A percentile compares a stretch with the other conserved stretches of the same genome.
These are phyloP conservation scores for Phenacoccus solenopsis DNA, from an alignment of 1,140 invertebrate species.

Conservation along the genomic window DNA sequence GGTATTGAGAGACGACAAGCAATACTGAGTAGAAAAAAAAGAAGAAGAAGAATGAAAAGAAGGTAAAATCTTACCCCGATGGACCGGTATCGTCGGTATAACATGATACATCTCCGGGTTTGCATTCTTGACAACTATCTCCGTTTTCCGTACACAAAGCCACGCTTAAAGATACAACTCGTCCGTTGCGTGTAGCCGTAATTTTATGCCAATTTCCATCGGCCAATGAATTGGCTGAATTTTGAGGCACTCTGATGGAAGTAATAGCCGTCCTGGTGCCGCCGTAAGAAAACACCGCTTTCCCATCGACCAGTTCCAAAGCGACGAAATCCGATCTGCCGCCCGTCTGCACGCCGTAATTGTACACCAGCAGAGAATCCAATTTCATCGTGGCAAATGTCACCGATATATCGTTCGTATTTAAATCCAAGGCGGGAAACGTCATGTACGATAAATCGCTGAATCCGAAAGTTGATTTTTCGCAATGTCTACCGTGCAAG, in stretches of 20 bases:
- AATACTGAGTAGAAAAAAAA: background rate
- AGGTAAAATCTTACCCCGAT: conserved; percentile 50
- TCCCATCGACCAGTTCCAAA: conserved; percentile 69
- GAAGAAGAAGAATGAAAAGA: conserved; percentile 21
- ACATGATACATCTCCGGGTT: conserved; percentile 61
- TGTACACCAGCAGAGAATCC: conserved; percentile 75
- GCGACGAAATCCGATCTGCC: conserved; percentile 86
- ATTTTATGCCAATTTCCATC: conserved; percentile 86
- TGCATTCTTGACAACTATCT: conserved; percentile 71
- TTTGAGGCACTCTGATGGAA: conserved; percentile 49
- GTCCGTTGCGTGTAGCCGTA: conserved; percentile 75
- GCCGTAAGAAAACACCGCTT: conserved; percentile 77
- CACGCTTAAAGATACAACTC: conserved; percentile 71
- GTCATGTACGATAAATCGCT: conserved; percentile 77
- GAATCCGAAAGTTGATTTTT: conserved; percentile 79
- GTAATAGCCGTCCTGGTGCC: conserved; percentile 74
- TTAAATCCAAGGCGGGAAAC: conserved; percentile 68
- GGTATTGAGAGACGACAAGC: no score
- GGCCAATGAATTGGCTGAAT: conserved; percentile 43
- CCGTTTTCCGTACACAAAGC: conserved; percentile 68
- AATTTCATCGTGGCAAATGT: conserved; percentile 81
- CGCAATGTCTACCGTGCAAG: conserved; percentile 80
- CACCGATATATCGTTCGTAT: conserved; percentile 80
- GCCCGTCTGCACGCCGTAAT: conserved; percentile 71
- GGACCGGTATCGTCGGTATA: conserved; percentile 73